A percentile compares a stretch with the other conserved stretches of the same genome.
phyloP scores from a whole-genome alignment of 2,797 vertebrate genomes.

The Scleropages formosus region DNA sequence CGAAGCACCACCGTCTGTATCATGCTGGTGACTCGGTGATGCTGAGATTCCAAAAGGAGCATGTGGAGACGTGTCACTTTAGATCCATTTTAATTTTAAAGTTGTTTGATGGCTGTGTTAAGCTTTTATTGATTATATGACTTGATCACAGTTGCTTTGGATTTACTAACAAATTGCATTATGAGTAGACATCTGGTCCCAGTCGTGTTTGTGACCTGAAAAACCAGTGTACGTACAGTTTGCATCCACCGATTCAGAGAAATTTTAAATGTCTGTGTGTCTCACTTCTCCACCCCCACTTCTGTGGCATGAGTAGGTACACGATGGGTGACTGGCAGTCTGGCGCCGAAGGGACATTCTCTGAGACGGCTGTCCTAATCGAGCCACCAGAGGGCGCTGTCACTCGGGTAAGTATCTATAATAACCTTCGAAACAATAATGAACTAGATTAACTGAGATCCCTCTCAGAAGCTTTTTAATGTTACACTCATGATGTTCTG shows the following conservation, averaged over 20 bases:
- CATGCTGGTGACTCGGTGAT: not conserved
- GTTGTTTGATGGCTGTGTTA: not conserved
- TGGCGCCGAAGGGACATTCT: slow-evolving; percentile 57
- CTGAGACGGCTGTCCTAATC: slow-evolving; percentile 77
- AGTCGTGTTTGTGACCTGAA: too few relatives aligned
- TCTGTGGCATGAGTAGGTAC: slow-evolving; percentile 53
- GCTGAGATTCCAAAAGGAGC: not conserved
- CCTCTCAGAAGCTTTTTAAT: not conserved
- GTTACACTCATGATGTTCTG: not conserved
- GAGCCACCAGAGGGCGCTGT: slow-evolving; percentile 69
- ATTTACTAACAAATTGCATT: too few relatives aligned
- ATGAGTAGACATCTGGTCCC: not conserved
- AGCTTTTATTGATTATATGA: not conserved
- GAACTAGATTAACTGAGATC: too few relatives aligned
- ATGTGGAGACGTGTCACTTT: not conserved
- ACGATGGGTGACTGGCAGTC: slow-evolving; percentile 68
- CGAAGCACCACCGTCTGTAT: slow-evolving; percentile 7
- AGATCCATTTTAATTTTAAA: not conserved
- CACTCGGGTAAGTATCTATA: slow-evolving; percentile 69
- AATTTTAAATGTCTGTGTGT: too few relatives aligned
- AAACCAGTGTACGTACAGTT: not conserved
- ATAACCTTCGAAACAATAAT: slow-evolving; percentile 9
- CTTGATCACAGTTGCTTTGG: not conserved
- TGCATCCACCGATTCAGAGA: too few relatives aligned
- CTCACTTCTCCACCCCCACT: not conserved